Evolutionary conservation across 2,797 vertebrate species (phyloP).

Genomic region (Sciurus carolinensis): DNA sequence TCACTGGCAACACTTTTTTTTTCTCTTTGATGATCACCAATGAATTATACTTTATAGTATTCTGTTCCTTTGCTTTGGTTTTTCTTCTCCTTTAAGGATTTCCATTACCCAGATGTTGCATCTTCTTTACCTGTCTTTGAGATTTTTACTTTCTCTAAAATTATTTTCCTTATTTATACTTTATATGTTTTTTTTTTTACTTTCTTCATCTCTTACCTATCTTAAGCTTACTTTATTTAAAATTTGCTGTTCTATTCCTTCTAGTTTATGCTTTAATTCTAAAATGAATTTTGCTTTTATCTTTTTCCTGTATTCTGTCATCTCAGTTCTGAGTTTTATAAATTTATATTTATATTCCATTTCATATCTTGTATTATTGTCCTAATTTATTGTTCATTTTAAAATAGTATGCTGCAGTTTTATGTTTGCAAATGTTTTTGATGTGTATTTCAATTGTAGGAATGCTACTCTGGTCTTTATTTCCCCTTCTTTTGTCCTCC

Average conservation of each 20-base stretch:
- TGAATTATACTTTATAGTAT: neutral
- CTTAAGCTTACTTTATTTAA: neutral
- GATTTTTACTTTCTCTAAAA: conserved; percentile 1
- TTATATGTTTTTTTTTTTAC: neutral
- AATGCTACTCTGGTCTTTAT: neutral
- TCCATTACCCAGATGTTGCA: neutral
- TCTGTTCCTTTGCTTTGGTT: neutral
- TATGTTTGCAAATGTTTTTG: neutral
- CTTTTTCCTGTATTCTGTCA: neutral
- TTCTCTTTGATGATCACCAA: neutral
- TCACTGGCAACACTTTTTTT: neutral
- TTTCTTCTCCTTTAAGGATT: neutral
- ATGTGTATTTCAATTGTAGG: neutral
- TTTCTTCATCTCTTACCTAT: neutral
- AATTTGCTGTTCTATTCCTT: neutral
- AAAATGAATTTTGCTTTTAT: neutral
- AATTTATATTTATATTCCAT: neutral
- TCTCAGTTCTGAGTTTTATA: neutral
- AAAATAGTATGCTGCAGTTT: neutral
- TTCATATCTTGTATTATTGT: neutral
- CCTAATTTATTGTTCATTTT: neutral
- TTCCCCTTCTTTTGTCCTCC: neutral
- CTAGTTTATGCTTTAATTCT: neutral
- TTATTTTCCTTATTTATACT: neutral
- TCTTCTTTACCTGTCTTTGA: neutral